phyloP scores from a whole-genome alignment of 2,888 invertebrate genomes.

The Drosophila yooni region DNA sequence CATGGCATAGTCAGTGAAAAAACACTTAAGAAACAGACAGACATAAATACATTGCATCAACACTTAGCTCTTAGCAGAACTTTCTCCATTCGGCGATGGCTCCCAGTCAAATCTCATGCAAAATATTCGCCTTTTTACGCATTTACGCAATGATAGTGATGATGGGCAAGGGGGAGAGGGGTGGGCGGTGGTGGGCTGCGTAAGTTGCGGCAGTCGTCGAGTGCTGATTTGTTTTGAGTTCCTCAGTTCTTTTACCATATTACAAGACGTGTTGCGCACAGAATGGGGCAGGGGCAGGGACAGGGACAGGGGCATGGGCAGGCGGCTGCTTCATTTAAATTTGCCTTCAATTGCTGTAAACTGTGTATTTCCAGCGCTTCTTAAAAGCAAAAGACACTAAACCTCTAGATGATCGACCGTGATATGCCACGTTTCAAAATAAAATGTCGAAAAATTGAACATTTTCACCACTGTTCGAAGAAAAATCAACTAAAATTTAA shows the following conservation, averaged over 20 bases:
- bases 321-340: constrained; percentile 57
- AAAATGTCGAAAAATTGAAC: background rate
- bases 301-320: background rate
- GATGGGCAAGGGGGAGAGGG: constrained; percentile 7
- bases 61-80: constrained; percentile 23
- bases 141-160: constrained; percentile 56
- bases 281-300: background rate
- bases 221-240: constrained; percentile 37
- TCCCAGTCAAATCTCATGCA: constrained; percentile 76
- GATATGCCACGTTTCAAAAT: background rate
- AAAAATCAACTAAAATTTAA: background rate
- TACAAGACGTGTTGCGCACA: constrained; percentile 20
- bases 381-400: background rate
- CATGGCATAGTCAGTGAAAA: background rate
- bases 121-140: constrained; percentile 78
- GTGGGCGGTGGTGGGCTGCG: background rate
- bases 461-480: background rate
- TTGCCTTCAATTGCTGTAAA: constrained; percentile 62
- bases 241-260: constrained; percentile 19
- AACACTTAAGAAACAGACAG: background rate
- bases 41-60: constrained; percentile 3
- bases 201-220: constrained; percentile 10
- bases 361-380: constrained; percentile 39
- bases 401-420: constrained; percentile 15
- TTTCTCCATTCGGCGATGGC: constrained; percentile 41